Base-by-base conservation (phyloP, 2,113 vertebrate species). In the Psilopsiagon aurifrons region DNA sequence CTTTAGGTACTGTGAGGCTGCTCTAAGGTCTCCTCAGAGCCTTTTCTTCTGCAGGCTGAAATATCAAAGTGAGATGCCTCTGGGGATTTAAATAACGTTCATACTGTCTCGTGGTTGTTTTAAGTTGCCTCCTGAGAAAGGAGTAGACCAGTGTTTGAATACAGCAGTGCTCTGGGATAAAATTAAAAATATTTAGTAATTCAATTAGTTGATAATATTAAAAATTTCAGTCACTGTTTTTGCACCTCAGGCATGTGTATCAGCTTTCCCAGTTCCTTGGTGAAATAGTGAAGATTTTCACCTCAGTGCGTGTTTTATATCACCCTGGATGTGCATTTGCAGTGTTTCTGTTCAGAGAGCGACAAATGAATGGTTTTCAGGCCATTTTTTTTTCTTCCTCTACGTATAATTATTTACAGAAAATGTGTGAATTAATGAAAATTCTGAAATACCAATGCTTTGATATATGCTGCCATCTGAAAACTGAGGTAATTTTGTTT, bases 241-340 rank as follows among this genome's bases (percentile, higher is more conserved):
- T 85, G 41, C 6, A 31, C 33, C 23, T 44, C 23, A 17, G 16
- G 10, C 11, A 47, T 2, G 1, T 59, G 3, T 62, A 20, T n/a
- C 75, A 43, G 7, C 67, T 87, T 69, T 60, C 24, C 7, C 6
- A 74, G 5, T 79, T 62, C 7, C 60, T 87, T 54, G 51, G 46
- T 44, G 51, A 83, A 81, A 23, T 19, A 86, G 54, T 90, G 92
- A 95, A 86, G 59, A 63, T 49, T 93, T 94, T 94, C 23, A 79
- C 68, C 63, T 96, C 57, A 16, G 49, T 49, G 46, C 4, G 3
- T 44, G 27, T 18, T 37, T 80, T 83, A 54, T 43, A 17, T 18
- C 11, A 41, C 23, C 47, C 8, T 29, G 31, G 39, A 77, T 29
- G 13, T 20, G 3, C 6, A 7, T 94, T 83, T 88, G 6, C 16